phyloP scores from a whole-genome alignment of 2,797 vertebrate species.

The Rhyacichthys aspro region DNA sequence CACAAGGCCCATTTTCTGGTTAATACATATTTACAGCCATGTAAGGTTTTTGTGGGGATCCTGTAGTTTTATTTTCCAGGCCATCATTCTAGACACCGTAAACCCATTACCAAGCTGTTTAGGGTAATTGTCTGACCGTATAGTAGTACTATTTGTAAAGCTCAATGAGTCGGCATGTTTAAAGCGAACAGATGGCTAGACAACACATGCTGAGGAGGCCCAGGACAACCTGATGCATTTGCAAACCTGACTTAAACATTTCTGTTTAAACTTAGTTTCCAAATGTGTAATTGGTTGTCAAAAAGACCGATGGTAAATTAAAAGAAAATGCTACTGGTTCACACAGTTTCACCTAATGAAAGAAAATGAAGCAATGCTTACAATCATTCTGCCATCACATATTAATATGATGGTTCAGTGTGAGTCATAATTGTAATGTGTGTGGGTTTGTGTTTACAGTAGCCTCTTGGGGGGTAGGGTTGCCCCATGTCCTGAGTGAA shows the following conservation, averaged over 20 bases:
- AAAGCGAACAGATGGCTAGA: conserved; percentile 80
- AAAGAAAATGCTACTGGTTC: not conserved
- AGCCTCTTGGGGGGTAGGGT: conserved; percentile 75
- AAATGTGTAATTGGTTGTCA: too few species aligned
- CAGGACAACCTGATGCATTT: conserved; percentile 56
- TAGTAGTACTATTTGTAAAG: conserved; percentile 75
- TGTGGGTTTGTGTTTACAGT: conserved; percentile 77
- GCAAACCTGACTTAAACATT: conserved; percentile 53
- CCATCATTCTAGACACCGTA: conserved; percentile 86
- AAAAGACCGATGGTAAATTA: too few species aligned
- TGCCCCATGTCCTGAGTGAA: conserved; percentile 72
- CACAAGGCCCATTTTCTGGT: conserved; percentile 91
- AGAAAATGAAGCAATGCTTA: not conserved
- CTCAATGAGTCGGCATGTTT: conserved; percentile 75
- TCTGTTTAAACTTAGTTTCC: conserved; percentile 1
- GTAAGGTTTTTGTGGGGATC: conserved; percentile 88
- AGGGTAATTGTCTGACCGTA: conserved; percentile 79
- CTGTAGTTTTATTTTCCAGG: conserved; percentile 89
- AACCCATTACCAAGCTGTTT: conserved; percentile 92
- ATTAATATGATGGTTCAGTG: not conserved
- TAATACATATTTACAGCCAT: conserved; percentile 94
- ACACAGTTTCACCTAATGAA: not conserved
- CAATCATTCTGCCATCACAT: not conserved
- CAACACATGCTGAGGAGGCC: conserved; percentile 74
- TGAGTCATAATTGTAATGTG: conserved; percentile 3